These are phyloP conservation scores for Carettochelys insculpta DNA, from an alignment of 2,113 vertebrate species.

Conservation along the genomic window DNA sequence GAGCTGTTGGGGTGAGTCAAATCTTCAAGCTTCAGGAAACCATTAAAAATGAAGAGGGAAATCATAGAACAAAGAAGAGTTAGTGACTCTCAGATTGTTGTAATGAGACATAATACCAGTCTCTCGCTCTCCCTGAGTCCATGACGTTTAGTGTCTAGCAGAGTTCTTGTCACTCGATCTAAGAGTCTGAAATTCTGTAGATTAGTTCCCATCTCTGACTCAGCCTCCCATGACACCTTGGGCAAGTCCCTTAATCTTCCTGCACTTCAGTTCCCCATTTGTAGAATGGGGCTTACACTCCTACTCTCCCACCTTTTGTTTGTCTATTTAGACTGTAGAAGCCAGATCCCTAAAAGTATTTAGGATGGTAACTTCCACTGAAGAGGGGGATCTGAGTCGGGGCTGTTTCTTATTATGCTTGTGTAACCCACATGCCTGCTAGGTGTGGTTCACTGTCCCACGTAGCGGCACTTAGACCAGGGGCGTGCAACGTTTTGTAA, in stretches of 20 bases:
- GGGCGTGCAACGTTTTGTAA: too few relatives aligned
- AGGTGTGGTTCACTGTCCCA: too few relatives aligned
- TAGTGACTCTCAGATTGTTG: neutral
- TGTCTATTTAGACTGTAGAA: neutral
- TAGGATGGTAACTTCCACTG: too few relatives aligned
- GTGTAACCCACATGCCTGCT: too few relatives aligned
- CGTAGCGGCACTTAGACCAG: too few relatives aligned
- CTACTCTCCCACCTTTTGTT: accelerated
- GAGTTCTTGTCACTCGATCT: neutral
- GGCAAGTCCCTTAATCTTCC: neutral
- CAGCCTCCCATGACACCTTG: neutral
- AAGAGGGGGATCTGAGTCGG: accelerated
- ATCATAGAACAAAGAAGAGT: neutral
- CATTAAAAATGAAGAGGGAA: neutral
- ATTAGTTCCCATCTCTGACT: neutral
- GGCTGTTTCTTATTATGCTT: neutral
- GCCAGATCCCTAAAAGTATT: too few relatives aligned
- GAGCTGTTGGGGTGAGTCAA: neutral
- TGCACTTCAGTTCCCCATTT: neutral
- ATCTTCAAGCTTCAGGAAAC: neutral
- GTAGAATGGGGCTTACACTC: accelerated
- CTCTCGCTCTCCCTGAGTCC: neutral
- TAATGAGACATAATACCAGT: neutral
- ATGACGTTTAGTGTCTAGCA: accelerated
- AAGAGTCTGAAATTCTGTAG: neutral